A percentile compares a stretch with the other conserved stretches of the same genome.
Conservation (phyloP, 2,797 vertebrate species). For the Tadarida brasiliensis region DNA sequence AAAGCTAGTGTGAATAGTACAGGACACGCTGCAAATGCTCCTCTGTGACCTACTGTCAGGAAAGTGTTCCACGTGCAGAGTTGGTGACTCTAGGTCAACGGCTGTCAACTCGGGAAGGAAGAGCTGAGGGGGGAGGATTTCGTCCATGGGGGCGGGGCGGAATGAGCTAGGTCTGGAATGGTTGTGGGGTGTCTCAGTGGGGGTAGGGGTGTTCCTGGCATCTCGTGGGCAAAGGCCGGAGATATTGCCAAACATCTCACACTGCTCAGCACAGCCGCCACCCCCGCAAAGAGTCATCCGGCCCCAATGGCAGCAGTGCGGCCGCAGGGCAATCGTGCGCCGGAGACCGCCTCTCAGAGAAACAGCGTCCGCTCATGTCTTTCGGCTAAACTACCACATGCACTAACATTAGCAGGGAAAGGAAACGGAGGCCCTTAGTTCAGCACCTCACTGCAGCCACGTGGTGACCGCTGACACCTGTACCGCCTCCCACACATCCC, state of each 20-base stretch:
- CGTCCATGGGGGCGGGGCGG: neutral
- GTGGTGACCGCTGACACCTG: neutral
- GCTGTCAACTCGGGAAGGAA: neutral
- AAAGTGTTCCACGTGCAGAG: neutral
- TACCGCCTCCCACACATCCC: neutral
- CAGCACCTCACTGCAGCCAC: too few relatives aligned
- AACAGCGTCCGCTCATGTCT: neutral
- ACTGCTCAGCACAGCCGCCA: accelerated
- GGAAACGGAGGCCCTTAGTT: neutral
- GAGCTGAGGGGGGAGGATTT: neutral
- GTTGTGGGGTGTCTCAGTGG: neutral
- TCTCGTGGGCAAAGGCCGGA: neutral
- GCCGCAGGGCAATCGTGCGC: neutral
- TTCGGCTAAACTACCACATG: neutral
- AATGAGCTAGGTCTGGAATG: neutral
- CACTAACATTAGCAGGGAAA: neutral
- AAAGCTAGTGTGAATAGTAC: neutral
- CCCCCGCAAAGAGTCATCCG: neutral
- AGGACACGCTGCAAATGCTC: neutral
- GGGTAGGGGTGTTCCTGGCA: neutral
- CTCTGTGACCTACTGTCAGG: neutral
- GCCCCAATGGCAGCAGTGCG: neutral
- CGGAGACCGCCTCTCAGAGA: neutral
- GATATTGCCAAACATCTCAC: neutral
- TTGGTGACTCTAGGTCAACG: neutral